Percentiles rank a stretch among this genome's conserved stretches.
Conservation (phyloP, 2,113 vertebrate genomes). For the Acanthisitta chloris region DNA sequence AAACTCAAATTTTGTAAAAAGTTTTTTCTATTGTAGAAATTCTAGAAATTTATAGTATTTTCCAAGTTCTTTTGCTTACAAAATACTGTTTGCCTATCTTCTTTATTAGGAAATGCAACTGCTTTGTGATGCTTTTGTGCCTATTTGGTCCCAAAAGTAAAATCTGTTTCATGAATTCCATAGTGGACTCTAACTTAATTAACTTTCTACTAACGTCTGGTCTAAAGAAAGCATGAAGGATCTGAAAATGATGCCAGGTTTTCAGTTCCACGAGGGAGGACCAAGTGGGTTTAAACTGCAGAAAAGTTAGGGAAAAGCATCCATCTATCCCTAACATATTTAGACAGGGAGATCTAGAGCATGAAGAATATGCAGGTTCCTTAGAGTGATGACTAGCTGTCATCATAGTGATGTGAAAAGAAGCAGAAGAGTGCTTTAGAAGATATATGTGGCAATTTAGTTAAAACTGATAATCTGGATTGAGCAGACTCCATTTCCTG, state of each 20-base stretch:
- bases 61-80: background rate
- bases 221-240: background rate
- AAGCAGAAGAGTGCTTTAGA: background rate
- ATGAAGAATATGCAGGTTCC: slow-evolving; percentile 40
- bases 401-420: background rate
- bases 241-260: background rate
- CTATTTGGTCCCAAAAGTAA: background rate
- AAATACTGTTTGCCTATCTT: background rate
- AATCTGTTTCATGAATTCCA: background rate
- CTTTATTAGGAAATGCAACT: background rate
- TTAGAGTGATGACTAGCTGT: background rate
- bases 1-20: background rate
- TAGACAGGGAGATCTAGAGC: slow-evolving; percentile 54
- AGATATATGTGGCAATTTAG: background rate
- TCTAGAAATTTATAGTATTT: background rate
- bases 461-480: background rate
- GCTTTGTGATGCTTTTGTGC: background rate
- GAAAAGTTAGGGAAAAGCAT: background rate
- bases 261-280: background rate
- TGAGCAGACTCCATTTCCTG: background rate
- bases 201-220: background rate
- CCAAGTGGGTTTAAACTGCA: background rate
- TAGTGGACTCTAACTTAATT: background rate
- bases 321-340: slow-evolving; percentile 30
- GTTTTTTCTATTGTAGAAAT: background rate